Percentiles rank a stretch among this genome's conserved stretches.
Evolutionary conservation across 2,113 vertebrate genomes (phyloP).

Genomic region (Alligator mississippiensis): DNA sequence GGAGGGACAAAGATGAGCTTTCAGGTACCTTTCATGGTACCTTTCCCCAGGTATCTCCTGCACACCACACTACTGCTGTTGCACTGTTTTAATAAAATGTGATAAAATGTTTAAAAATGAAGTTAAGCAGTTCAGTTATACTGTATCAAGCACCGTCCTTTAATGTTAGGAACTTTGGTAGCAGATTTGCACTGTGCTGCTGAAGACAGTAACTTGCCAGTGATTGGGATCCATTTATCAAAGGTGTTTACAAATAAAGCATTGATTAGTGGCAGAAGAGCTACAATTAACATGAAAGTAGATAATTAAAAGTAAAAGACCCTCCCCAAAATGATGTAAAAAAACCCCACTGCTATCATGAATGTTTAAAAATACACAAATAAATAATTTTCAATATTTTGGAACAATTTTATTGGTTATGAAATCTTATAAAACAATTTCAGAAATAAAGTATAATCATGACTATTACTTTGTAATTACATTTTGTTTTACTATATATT

Average conservation of each 20-base stretch:
- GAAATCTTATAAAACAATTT: slow-evolving; percentile 74
- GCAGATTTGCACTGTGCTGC: too few species aligned
- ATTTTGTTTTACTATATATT: slow-evolving; percentile 50
- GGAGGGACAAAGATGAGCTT: too few species aligned
- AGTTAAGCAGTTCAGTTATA: too few species aligned
- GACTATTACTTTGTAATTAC: slow-evolving; percentile 66
- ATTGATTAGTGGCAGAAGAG: neutral
- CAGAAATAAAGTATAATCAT: neutral
- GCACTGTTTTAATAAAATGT: too few species aligned
- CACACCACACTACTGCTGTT: too few species aligned
- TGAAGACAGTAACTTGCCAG: too few species aligned
- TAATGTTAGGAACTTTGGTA: too few species aligned
- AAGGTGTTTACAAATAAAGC: neutral
- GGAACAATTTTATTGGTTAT: slow-evolving; percentile 77
- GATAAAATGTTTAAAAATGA: too few species aligned
- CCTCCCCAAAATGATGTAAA: neutral
- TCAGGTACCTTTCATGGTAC: too few species aligned
- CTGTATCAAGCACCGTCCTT: too few species aligned
- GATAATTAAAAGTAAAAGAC: neutral
- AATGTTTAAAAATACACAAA: neutral
- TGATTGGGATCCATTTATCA: too few species aligned
- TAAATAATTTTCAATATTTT: slow-evolving; percentile 21
- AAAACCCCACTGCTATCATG: neutral
- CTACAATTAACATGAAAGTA: neutral
- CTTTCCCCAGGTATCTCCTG: too few species aligned